Base-by-base conservation (phyloP, 2,888 invertebrate genomes). In the Caenorhabditis macrosperma region DNA sequence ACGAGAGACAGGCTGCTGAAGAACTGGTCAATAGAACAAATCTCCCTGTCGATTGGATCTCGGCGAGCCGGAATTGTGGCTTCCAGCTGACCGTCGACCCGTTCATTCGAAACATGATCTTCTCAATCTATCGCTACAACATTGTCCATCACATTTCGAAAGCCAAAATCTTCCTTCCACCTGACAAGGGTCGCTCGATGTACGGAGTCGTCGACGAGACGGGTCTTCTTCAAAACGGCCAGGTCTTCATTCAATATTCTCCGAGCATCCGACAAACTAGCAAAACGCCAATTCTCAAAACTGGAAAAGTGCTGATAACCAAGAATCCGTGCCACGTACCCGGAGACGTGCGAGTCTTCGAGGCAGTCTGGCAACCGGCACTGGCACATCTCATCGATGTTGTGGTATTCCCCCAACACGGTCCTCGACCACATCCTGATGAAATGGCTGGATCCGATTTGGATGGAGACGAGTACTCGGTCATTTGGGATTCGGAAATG, bases 261-360 rank as follows among this genome's bases (percentile, higher is more conserved):
- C 84, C 79, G 12, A 81, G 71, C 26, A 68, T 86, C 20, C 78
- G 85, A 4, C 64, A 82, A n/a, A 66, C 82, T 0, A 82, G 82
- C 9, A 48, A 41, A 6, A 66, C 48, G 12, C 83, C 83, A 0
- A 48, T 81, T 33, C 46, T 81, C 6, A 63, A 77, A 33, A 61
- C 64, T 5, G 85, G 88, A 3, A 82, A 76, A 30, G 87, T 88
- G 5, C 83, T 92, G 30, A 90, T 91, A 22, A 90, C 90, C 15
- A 91, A 92, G 84, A 91, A 91, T 78, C 92, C 92, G 5, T 91
- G 91, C 71, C 90, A 91, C 72, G 91, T 91, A 54, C 88, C 91
- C 0, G 91, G 92, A 2, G 92, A 92, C 69, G 87, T 91, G 0
- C 87, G 91, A 7, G 81, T 75, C 68, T 91, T 82, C 67, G 81